A percentile compares a stretch with the other conserved stretches of the same genome.
Evolutionary conservation across 2,113 vertebrate species (phyloP).

Genomic region (Machaerirhynchus nigripectus): DNA sequence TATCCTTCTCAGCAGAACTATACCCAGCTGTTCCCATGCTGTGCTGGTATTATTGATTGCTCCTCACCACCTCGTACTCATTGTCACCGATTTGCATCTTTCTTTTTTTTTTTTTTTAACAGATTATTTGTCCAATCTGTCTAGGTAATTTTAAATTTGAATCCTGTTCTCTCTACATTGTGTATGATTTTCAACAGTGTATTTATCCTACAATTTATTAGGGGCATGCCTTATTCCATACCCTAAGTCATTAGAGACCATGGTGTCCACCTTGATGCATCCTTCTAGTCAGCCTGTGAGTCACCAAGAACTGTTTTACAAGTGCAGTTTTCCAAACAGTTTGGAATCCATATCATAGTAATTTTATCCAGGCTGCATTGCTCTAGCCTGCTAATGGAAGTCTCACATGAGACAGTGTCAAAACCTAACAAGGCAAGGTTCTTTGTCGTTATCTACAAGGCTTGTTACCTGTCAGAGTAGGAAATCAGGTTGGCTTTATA

Average conservation of each 20-base stretch:
- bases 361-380: slow-evolving; percentile 20
- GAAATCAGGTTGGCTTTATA: slow-evolving; percentile 64
- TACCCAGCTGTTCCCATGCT: background rate
- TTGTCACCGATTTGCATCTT: background rate
- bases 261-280: background rate
- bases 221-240: background rate
- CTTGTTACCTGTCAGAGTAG: slow-evolving; percentile 60
- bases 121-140: background rate
- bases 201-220: background rate
- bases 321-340: background rate
- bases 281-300: background rate
- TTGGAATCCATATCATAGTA: background rate
- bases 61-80: background rate
- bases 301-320: background rate
- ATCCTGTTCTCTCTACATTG: background rate
- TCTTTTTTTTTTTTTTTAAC: background rate
- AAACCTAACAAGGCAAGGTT: slow-evolving; percentile 62
- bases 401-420: slow-evolving; percentile 31
- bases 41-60: background rate
- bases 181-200: background rate
- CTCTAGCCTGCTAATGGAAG: slow-evolving; percentile 37
- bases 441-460: slow-evolving; percentile 46
- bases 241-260: background rate
- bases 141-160: background rate
- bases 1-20: background rate